Evolutionary conservation across 37 sponge, comb jelly and placozoan genomes (phyloP).

Genomic region (Beroe ovata): DNA sequence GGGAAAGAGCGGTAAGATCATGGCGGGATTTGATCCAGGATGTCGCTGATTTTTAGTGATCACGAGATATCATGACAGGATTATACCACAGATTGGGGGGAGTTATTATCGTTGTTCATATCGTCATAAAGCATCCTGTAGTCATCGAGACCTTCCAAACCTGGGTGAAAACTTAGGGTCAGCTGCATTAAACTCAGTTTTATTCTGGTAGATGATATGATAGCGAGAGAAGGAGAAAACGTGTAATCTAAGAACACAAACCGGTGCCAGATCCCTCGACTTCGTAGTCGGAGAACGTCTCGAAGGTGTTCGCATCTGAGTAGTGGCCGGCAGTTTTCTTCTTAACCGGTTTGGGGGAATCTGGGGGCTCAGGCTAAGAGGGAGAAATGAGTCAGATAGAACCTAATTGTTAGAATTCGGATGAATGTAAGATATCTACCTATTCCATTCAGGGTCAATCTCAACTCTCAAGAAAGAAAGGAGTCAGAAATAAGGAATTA

Average conservation of each 20-base stretch:
- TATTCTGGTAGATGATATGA: too few relatives aligned
- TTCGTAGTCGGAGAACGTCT: constrained; percentile 60
- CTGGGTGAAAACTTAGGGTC: constrained; percentile 8
- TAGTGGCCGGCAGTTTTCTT: constrained; percentile 27
- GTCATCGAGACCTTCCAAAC: constrained; percentile 59
- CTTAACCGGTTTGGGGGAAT: constrained; percentile 44
- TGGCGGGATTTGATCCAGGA: too few relatives aligned
- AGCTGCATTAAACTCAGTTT: too few relatives aligned
- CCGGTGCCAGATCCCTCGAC: constrained; percentile 35
- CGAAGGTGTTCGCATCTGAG: constrained; percentile 16
- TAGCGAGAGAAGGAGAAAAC: too few relatives aligned
- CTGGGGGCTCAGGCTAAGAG: constrained; percentile 55
- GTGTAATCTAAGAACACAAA: too few relatives aligned
- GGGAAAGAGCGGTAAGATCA: too few relatives aligned
- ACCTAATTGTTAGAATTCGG: neutral
- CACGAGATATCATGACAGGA: too few relatives aligned
- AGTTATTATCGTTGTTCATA: constrained; percentile 45
- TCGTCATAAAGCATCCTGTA: constrained; percentile 53
- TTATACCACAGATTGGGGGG: constrained; percentile 67
- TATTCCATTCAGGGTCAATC: too few relatives aligned
- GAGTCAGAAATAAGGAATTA: too few relatives aligned
- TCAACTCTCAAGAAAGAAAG: too few relatives aligned
- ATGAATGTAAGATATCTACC: too few relatives aligned
- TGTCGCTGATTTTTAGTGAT: too few relatives aligned
- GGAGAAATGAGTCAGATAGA: neutral